Percentiles rank a stretch among this genome's conserved stretches.
These are phyloP conservation scores for Ericerus pela DNA, from an alignment of 1,140 invertebrate genomes.

Conservation along the genomic window DNA sequence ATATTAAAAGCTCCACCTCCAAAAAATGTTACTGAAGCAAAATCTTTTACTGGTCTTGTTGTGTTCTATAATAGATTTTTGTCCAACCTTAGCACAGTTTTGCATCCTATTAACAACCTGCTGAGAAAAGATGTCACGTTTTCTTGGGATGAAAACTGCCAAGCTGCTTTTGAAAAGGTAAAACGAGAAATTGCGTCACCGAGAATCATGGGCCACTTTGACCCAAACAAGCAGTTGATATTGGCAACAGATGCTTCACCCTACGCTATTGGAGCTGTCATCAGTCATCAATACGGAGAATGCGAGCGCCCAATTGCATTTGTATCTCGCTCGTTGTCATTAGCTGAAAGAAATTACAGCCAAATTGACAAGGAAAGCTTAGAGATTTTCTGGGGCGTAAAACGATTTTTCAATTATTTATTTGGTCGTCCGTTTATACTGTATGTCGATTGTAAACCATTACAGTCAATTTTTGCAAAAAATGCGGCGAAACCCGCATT, in stretches of 20 bases:
- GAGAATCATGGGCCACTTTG: slow-evolving; percentile 24
- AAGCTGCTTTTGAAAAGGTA: slow-evolving; percentile 18
- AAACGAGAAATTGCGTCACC: slow-evolving; percentile 16
- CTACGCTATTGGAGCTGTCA: slow-evolving; percentile 28
- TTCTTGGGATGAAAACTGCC: slow-evolving; percentile 16
- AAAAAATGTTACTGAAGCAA: slow-evolving; percentile 24
- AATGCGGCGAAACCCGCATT: slow-evolving; percentile 25
- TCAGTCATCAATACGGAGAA: slow-evolving; percentile 25
- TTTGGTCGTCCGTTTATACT: slow-evolving; percentile 16
- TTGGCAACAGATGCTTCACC: slow-evolving; percentile 28
- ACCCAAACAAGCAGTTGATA: slow-evolving; percentile 22
- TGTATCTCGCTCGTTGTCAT: slow-evolving; percentile 28
- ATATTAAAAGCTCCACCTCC: slow-evolving; percentile 28
- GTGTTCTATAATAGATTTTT: slow-evolving; percentile 20
- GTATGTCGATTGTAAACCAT: slow-evolving; percentile 14
- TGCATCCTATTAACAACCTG: slow-evolving; percentile 16
- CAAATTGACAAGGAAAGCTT: slow-evolving; percentile 35
- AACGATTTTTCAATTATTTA: slow-evolving; percentile 31
- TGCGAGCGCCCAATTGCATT: slow-evolving; percentile 28
- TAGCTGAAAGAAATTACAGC: slow-evolving; percentile 27
- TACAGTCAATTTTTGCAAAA: slow-evolving; percentile 15
- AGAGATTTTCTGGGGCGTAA: slow-evolving; percentile 29
- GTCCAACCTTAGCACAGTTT: slow-evolving; percentile 14
- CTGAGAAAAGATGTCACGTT: slow-evolving; percentile 17
- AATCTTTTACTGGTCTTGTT: slow-evolving; percentile 19